Evolutionary conservation across 2,797 vertebrate species (phyloP), one percentile per base, ranked within the genome.

Genomic region (Crenuchus spilurus): DNA sequence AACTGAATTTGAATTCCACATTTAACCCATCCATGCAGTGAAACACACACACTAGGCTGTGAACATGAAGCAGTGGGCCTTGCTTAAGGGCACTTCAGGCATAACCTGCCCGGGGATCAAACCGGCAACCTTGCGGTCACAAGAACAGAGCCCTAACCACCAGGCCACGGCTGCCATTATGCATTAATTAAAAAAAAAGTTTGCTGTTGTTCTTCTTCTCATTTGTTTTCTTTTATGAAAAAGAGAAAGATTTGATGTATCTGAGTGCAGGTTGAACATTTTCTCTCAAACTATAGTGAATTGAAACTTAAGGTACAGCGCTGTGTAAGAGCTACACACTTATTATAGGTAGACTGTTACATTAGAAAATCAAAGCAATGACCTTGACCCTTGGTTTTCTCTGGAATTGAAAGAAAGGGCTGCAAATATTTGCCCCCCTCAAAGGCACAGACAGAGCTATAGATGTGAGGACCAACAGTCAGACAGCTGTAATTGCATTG

Each of bases 111-210:
- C n/a, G n/a, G n/a, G n/a, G n/a, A n/a, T n/a, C n/a, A n/a, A n/a
- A n/a, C n/a, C n/a, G n/a, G n/a, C n/a, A n/a, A n/a, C n/a, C n/a
- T n/a, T n/a, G n/a, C n/a, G n/a, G n/a, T n/a, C n/a, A n/a, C n/a
- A n/a, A n/a, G n/a, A n/a, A n/a, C n/a, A n/a, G n/a, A n/a, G n/a
- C n/a, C n/a, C n/a, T n/a, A n/a, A n/a, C n/a, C n/a, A n/a, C n/a
- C n/a, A n/a, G n/a, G n/a, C n/a, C n/a, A n/a, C n/a, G n/a, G n/a
- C n/a, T n/a, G n/a, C n/a, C 3, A 64, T 64, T 54, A 64, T 57
- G 28, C 22, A 58, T 37, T 74, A 74, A 48, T 73, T 65, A 65
- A 44, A 30, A 30, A 16, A 48, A 66, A 28, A 48, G 24, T 48
- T 64, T 64, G 60, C 24, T 61, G 37, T 64, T 64, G 16, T 64